These are phyloP conservation scores for Halocynthia aurantium DNA, from an alignment of 23 tunicate species.

Conservation along the genomic window DNA sequence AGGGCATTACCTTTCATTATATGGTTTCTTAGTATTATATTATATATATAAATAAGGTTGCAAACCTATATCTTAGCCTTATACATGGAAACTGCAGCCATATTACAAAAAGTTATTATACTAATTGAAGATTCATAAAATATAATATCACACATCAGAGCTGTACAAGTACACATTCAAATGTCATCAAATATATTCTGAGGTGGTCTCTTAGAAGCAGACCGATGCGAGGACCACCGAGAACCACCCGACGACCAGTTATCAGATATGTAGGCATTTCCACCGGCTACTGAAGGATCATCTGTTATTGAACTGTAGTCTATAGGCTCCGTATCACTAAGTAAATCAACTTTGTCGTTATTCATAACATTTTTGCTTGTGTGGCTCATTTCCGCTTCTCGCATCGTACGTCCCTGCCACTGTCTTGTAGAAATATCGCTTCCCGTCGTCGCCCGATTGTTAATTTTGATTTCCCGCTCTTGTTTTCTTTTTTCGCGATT, in stretches of 20 bases:
- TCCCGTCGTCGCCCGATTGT: constrained; percentile 25
- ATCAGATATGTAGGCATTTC: not conserved
- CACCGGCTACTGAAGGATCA: not conserved
- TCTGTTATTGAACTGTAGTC: constrained; percentile 49
- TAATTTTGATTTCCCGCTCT: constrained; percentile 36
- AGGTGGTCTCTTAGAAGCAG: constrained; percentile 35
- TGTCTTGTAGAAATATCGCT: constrained; percentile 42
- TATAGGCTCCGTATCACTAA: constrained; percentile 52
- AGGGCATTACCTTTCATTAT: too few species aligned
- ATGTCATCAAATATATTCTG: constrained; percentile 64
- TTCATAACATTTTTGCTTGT: constrained; percentile 8
- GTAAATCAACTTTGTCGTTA: constrained; percentile 50
- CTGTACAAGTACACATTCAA: not conserved
- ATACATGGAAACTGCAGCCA: too few species aligned
- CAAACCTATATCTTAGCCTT: too few species aligned
- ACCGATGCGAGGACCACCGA: constrained; percentile 16
- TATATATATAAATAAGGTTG: too few species aligned
- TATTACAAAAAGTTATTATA: too few species aligned
- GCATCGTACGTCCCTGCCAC: constrained; percentile 65
- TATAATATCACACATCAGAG: too few species aligned
- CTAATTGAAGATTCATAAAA: too few species aligned
- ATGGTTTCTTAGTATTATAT: too few species aligned
- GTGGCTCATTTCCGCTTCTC: constrained; percentile 24
- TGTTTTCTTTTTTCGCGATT: constrained; percentile 46
- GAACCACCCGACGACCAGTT: constrained; percentile 5